Evolutionary conservation across 2,888 invertebrate genomes (phyloP), one percentile per base, ranked within the genome.

Genomic region (Oxyteleia sp.): DNA sequence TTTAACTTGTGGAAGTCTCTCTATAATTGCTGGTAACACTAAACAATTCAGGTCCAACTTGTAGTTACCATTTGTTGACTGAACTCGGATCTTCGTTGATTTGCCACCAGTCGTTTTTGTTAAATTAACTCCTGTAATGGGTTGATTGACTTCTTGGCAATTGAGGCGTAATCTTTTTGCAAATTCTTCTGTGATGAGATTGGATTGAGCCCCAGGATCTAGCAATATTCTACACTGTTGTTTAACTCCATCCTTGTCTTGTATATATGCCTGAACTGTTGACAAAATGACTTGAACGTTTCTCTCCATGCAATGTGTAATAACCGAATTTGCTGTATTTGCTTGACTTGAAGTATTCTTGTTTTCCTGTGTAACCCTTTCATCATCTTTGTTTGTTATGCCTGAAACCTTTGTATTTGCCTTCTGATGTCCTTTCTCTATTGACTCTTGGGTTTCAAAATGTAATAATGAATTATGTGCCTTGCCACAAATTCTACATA

Each of bases 401-500:
- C 26, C 26, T 26, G 26, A 26, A 26, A 26, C 26, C 26, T 26
- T 26, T 26, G 26, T 26, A 26, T 26, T 26, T 26, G 26, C 26
- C 26, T 26, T 26, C 26, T 26, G 26, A 26, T 26, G 26, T 26
- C 26, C 26, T 26, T 26, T 26, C 26, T 26, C 5, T 26, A 26
- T 5, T 26, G 5, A 26, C 26, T 26, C 26, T 26, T 26, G 26
- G 26, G 26, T 38, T n/a, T 15, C 10, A 7, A 15, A 15, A 15
- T 41, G 41, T 41, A 41, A 41, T 1, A 15, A 10, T 0, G 41
- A 15, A 7, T 41, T 66, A 29, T 76, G 57, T 26, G 29, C 49
- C 4, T 16, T 0, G 5, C 47, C 0, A 18, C 66, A 76, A 29
- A 57, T 66, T 41, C n/a, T 76, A 10, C 75, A 76, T n/a, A 8